These are phyloP conservation scores for Zapornia atra DNA, from an alignment of 2,113 vertebrate genomes.

Conservation along the genomic window DNA sequence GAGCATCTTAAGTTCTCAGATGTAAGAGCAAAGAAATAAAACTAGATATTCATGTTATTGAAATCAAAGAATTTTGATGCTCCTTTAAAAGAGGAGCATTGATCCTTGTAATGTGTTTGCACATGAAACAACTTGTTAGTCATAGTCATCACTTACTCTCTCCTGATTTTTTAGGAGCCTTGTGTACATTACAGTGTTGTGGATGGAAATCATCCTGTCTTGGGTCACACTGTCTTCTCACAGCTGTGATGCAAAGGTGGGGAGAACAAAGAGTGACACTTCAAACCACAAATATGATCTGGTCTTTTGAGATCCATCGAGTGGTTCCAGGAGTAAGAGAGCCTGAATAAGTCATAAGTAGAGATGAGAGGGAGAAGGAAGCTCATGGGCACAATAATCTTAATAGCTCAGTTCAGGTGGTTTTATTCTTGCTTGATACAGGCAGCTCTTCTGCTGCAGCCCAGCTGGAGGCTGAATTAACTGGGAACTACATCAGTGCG, in stretches of 20 bases:
- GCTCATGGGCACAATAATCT: not conserved
- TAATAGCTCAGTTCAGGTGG: not conserved
- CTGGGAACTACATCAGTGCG: not conserved
- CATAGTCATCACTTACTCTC: not conserved
- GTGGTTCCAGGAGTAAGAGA: not conserved
- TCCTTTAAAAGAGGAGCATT: not conserved
- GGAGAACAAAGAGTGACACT: not conserved
- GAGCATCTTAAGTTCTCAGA: not conserved
- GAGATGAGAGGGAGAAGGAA: not conserved
- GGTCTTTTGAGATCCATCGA: not conserved
- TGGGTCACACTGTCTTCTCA: not conserved
- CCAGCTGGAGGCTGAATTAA: not conserved
- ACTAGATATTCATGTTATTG: not conserved
- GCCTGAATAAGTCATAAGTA: not conserved
- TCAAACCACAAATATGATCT: not conserved
- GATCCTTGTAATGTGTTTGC: not conserved
- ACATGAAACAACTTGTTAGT: not conserved
- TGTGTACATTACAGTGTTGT: not conserved
- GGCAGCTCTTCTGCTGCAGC: not conserved
- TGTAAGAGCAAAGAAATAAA: not conserved
- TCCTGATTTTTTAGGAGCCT: constrained; percentile 1
- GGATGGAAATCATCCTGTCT: not conserved
- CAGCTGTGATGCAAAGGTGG: not conserved
- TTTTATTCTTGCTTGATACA: not conserved
- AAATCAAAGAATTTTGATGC: not conserved